Evolutionary conservation across 2,113 vertebrate species (phyloP).

Genomic region (Euleptes europaea): DNA sequence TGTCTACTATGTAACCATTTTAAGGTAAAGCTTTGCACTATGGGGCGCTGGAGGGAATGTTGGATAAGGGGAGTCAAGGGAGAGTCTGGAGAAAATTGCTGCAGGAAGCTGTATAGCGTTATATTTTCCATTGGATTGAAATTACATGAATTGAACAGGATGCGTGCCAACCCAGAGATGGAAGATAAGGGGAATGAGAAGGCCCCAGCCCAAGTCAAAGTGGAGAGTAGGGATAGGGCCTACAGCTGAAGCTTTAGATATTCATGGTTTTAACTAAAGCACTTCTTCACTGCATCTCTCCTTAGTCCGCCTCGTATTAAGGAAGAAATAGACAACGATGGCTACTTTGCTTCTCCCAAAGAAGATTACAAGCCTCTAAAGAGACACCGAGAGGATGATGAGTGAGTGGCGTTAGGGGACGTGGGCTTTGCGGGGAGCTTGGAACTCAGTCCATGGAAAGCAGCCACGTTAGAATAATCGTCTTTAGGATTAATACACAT

Average conservation of each 20-base stretch:
- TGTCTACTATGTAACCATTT: neutral
- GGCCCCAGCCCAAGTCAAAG: neutral
- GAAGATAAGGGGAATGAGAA: neutral
- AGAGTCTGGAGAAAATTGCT: neutral
- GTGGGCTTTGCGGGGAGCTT: neutral
- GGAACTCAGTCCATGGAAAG: fast-evolving
- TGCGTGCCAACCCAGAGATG: neutral
- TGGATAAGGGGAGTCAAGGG: neutral
- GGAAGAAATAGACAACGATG: conserved; percentile 88
- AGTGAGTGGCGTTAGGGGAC: conserved; percentile 76
- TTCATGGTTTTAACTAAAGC: neutral
- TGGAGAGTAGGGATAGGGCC: neutral
- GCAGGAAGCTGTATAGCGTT: neutral
- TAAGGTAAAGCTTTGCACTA: neutral
- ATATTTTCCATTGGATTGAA: neutral
- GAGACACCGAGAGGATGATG: conserved; percentile 86
- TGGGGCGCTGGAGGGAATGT: neutral
- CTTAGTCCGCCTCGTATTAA: conserved; percentile 86
- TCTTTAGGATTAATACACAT: neutral
- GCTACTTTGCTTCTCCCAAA: conserved; percentile 82
- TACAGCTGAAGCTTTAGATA: neutral
- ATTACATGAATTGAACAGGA: neutral
- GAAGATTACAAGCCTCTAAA: conserved; percentile 85
- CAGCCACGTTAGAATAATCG: neutral
- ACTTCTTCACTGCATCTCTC: conserved; percentile 23